Conservation (phyloP, 2,888 invertebrate species). For the Andrena chrysosceles region DNA sequence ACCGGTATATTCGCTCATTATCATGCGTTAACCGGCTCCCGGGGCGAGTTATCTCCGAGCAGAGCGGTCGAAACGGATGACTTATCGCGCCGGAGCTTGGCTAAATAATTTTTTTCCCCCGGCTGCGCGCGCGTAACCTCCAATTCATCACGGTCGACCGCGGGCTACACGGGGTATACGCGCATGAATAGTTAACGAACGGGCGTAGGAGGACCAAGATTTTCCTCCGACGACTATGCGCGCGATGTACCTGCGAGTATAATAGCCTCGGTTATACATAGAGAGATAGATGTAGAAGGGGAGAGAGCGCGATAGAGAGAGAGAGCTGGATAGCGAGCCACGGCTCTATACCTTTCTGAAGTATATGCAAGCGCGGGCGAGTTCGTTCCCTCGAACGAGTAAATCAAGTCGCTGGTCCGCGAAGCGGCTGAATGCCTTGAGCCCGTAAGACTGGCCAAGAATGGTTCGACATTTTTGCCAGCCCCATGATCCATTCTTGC, state of each 20-base stretch:
- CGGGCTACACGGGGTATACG: slow-evolving; percentile 67
- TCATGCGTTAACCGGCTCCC: slow-evolving; percentile 22
- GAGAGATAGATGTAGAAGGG: slow-evolving; percentile 35
- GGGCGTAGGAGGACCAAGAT: slow-evolving; percentile 73
- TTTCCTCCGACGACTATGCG: slow-evolving; percentile 63
- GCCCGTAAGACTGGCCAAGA: slow-evolving; percentile 67
- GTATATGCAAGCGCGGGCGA: slow-evolving; percentile 64
- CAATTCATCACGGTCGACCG: slow-evolving; percentile 72
- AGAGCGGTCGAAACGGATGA: slow-evolving; percentile 58
- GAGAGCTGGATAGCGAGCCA: background rate
- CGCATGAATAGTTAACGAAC: slow-evolving; percentile 75
- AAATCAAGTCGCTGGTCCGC: slow-evolving; percentile 73
- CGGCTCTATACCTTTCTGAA: slow-evolving; percentile 52
- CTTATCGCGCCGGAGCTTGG: slow-evolving; percentile 49
- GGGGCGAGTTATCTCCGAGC: slow-evolving; percentile 24
- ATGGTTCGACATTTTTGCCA: slow-evolving; percentile 67
- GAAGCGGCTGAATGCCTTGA: slow-evolving; percentile 69
- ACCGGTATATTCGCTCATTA: slow-evolving; percentile 29
- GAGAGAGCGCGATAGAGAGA: background rate
- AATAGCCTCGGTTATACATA: slow-evolving; percentile 73
- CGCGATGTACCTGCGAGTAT: slow-evolving; percentile 68
- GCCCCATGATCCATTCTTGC: slow-evolving; percentile 57
- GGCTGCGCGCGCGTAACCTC: slow-evolving; percentile 56
- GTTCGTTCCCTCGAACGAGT: slow-evolving; percentile 76
- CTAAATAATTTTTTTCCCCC: slow-evolving; percentile 53